Evolutionary conservation across 2,888 invertebrate genomes (phyloP).

Genomic region (Pimpla rufipes): DNA sequence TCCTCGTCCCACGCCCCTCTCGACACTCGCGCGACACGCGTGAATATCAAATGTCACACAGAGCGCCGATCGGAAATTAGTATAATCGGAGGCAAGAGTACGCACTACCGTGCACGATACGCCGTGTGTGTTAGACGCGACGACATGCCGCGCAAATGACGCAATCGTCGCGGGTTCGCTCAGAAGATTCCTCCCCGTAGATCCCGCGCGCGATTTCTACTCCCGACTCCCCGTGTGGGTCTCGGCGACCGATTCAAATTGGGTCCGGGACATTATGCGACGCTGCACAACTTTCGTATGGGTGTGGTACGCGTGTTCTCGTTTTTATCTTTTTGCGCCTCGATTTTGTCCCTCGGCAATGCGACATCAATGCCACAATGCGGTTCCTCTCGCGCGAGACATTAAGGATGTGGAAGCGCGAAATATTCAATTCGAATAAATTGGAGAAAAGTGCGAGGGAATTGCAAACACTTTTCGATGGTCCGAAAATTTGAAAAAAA

Average conservation of each 20-base stretch:
- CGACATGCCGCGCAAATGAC: slow-evolving; percentile 26
- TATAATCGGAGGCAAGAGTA: slow-evolving; percentile 58
- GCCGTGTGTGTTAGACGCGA: slow-evolving; percentile 3
- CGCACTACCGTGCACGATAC: slow-evolving; percentile 40
- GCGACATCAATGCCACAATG: slow-evolving; percentile 15
- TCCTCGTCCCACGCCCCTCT: slow-evolving; percentile 43
- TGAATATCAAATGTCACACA: slow-evolving; percentile 64
- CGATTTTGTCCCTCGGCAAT: neutral
- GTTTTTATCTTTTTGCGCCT: slow-evolving; percentile 4
- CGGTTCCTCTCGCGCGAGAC: slow-evolving; percentile 10
- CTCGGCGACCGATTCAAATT: slow-evolving; percentile 26
- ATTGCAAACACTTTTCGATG: too few species aligned
- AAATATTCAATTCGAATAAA: too few species aligned
- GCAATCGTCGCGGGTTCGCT: slow-evolving; percentile 22
- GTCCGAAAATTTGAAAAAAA: too few species aligned
- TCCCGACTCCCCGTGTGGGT: neutral
- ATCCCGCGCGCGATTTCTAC: neutral
- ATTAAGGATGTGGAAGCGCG: too few species aligned
- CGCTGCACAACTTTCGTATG: slow-evolving; percentile 19
- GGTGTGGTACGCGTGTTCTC: slow-evolving; percentile 13
- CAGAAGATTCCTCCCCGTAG: slow-evolving; percentile 11
- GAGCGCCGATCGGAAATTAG: slow-evolving; percentile 59
- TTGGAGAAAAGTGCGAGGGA: too few species aligned
- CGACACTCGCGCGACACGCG: slow-evolving; percentile 14
- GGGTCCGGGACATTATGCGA: neutral